Base-by-base conservation (phyloP, 1,140 invertebrate species). In the Papilio xuthus region DNA sequence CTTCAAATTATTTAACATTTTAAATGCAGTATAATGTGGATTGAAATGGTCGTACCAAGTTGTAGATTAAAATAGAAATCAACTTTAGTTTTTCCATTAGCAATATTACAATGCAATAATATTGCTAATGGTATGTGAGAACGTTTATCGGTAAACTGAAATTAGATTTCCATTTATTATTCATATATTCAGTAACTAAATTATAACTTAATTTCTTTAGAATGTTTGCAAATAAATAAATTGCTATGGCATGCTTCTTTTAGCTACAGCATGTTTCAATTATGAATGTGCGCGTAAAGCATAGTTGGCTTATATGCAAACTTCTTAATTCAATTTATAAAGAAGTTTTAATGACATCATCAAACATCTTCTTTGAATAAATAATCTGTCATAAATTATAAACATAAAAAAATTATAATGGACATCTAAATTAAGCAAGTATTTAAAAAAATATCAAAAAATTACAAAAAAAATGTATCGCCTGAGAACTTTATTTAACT, bases 1-100 rank as follows among this genome's bases (percentile, higher is more conserved):
- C 74, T 82, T 83, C 0, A 83, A 63, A 12, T 47, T 37, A 67
- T 67, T 67, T 28, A 67, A 67, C 60, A 67, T 67, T 67, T 67
- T 67, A 67, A 67, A 67, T 32, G 10, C 4, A n/a, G n/a, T n/a
- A 7, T 53, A 53, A 9, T 4, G 26, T 28, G 12, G 6, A 28
- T 28, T 67, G 60, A 15, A 32, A 67, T 67, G 60, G 4, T 60
- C 10, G 20, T 67, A 32, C 26, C 28, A 67, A 28, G 60, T 67
- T 67, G 26, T 28, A 1, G 26, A 32, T 28, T 10, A 13, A 63
- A 28, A 67, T 67, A 67, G 60, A 67, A 67, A 32, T 63, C 13
- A 67, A 67, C 13, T 0, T 67, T 67, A 10, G 20, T 60, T 60
- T 60, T 60, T 26, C 20, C 56, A 60, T 60, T 26, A 12, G 10